These are phyloP conservation scores for Notospermus geniculatus DNA, from an alignment of 1,140 invertebrate genomes.

Conservation along the genomic window DNA sequence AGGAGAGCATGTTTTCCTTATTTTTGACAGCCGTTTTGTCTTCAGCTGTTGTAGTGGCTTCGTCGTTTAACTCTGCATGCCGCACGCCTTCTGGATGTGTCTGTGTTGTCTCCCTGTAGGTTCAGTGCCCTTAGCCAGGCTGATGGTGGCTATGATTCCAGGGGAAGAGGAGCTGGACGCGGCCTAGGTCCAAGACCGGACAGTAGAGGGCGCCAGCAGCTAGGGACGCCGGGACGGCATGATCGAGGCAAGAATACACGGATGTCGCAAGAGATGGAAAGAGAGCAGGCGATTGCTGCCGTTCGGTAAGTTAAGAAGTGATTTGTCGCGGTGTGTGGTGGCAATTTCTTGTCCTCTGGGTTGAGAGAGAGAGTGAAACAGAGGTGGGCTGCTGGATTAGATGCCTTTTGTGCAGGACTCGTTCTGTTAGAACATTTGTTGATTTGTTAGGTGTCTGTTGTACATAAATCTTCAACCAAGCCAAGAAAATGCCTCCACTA, in stretches of 20 bases:
- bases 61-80: not conserved
- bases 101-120: constrained; percentile 1
- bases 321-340: no score
- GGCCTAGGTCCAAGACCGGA: constrained; percentile 25
- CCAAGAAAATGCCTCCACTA: no score
- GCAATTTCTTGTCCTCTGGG: no score
- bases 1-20: not conserved
- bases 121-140: constrained; percentile 14
- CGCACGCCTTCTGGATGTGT: no score
- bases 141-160: constrained; percentile 21
- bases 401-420: no score
- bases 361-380: no score
- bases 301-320: constrained; percentile 29
- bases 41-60: not conserved
- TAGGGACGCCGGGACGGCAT: not conserved
- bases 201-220: not conserved
- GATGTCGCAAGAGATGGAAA: constrained; percentile 41
- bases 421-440: no score
- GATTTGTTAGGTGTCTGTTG: no score
- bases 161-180: constrained; percentile 7
- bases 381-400: no score
- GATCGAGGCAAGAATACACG: constrained; percentile 14
- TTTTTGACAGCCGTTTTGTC: not conserved
- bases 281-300: constrained; percentile 39
- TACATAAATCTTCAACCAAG: no score